Evolutionary conservation across 2,797 vertebrate species (phyloP), one percentile per base, ranked within the genome.

Genomic region (Tenualosa thibaudeaui): DNA sequence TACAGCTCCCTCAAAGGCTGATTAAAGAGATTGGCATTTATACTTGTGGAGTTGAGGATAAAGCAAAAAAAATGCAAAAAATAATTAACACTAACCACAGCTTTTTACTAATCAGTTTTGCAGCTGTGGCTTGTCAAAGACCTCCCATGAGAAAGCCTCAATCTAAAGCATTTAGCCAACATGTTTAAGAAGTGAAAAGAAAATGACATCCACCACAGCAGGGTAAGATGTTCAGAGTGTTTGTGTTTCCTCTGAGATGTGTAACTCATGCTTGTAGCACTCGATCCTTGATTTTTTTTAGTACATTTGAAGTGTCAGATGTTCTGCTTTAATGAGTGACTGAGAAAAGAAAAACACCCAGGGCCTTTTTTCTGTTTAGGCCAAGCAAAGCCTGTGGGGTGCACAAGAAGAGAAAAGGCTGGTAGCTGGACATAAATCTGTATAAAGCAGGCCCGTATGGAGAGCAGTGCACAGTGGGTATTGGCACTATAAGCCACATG

Each of bases 271-370:
- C 37, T 22, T 46, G 37, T 37, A 37, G 40, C 40, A 46, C 17
- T 40, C 37, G 13, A 65, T 5, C 10, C 3, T 71, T 40, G 2
- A 40, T 13, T 43, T 78, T 78, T 17, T 43, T 46, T 22, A 6
- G 71, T 46, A 78, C 71, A 78, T 78, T 78, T 78, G 40, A 78
- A 78, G 40, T 78, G 71, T 78, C 71, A 78, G 37, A 78, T 78
- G 71, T 46, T 78, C 40, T 78, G 65, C 26, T 37, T 17, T 71
- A 68, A 37, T 40, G 31, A 68, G 4, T 75, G 0, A 78, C 17
- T 71, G 65, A 71, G 65, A 5, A 26, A 26, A 68, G 8, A 40
- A 40, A 19, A 37, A 75, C 37, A 19, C 68, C 5, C 37, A 19
- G 15, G 19, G 17, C 37, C n/a, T n/a, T 7, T 24, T 62, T 62